Conservation (phyloP, 2,797 vertebrate genomes). For the Miichthys miiuy region DNA sequence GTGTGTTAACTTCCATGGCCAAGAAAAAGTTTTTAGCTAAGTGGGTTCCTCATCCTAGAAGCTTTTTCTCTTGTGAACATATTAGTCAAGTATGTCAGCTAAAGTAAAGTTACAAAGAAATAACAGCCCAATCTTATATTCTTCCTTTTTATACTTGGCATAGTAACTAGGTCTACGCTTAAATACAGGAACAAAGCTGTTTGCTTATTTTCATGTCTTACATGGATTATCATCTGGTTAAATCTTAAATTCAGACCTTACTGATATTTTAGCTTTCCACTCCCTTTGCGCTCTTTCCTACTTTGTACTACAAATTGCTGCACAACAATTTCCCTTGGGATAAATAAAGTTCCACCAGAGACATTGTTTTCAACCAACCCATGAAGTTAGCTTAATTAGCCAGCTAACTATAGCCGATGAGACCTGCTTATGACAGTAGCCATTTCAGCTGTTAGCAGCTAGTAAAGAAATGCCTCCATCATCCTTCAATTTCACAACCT, state of each 20-base stretch:
- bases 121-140: no score
- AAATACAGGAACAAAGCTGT: no score
- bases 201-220: no score
- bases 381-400: neutral
- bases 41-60: no score
- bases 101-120: no score
- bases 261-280: neutral
- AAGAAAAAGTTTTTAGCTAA: no score
- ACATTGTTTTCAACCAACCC: neutral
- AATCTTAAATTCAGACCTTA: neutral
- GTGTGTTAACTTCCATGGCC: no score
- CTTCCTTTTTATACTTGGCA: no score
- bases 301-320: neutral
- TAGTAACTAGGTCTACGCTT: no score
- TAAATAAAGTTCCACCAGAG: neutral
- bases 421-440: neutral
- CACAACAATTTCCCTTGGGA: neutral
- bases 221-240: no score
- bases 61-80: no score
- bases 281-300: neutral
- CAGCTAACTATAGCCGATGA: neutral
- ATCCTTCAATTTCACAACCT: neutral
- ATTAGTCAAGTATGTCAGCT: no score
- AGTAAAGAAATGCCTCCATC: neutral
- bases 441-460: neutral